Evolutionary conservation across 2,888 invertebrate species (phyloP).

Genomic region (Physocephala rufipes): DNA sequence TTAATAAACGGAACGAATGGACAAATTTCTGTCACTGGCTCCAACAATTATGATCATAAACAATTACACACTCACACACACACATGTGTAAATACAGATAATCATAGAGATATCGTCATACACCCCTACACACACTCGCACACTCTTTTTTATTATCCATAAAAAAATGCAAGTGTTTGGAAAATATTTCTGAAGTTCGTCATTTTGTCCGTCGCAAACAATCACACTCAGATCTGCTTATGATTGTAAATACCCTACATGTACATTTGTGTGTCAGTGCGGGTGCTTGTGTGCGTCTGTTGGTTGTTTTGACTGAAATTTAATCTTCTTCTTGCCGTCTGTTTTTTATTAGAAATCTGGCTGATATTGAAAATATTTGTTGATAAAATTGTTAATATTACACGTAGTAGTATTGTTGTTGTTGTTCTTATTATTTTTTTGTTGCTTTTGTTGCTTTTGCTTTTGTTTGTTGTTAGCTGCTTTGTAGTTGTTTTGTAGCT

Average conservation of each 20-base stretch:
- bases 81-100: neutral
- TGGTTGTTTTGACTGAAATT: slow-evolving; percentile 29
- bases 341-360: slow-evolving; percentile 33
- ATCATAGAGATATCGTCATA: neutral
- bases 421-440: slow-evolving; percentile 45
- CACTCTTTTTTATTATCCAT: neutral
- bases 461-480: slow-evolving; percentile 5
- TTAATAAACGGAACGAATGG: neutral
- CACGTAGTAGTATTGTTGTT: slow-evolving; percentile 12
- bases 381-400: neutral
- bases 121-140: neutral
- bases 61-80: neutral
- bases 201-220: slow-evolving; percentile 7
- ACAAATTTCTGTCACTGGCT: neutral
- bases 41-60: neutral
- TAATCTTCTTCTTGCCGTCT: slow-evolving; percentile 40
- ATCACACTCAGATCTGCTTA: neutral
- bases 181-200: slow-evolving; percentile 38
- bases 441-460: slow-evolving; percentile 12
- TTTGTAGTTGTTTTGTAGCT: slow-evolving; percentile 33
- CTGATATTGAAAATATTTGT: slow-evolving; percentile 19
- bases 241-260: neutral
- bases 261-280: neutral
- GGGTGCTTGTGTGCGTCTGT: slow-evolving; percentile 16
- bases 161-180: slow-evolving; percentile 33